A percentile compares a stretch with the other conserved stretches of the same genome.
Conservation (phyloP, 2,888 invertebrate genomes). For the Oligia fasciuncula region DNA sequence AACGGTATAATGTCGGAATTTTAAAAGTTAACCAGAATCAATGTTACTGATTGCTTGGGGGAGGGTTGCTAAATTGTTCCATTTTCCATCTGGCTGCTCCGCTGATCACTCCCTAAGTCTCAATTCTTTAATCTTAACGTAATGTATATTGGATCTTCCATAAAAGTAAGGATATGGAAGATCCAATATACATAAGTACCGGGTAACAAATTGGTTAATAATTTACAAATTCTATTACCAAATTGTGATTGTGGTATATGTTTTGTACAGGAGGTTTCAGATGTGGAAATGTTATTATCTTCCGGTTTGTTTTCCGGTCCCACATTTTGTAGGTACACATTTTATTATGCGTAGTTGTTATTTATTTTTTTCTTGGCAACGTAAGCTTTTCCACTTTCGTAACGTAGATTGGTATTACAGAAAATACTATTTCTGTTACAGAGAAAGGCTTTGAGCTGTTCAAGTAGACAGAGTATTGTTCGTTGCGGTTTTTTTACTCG, state of each 20-base stretch:
- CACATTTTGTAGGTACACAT: conserved; percentile 10
- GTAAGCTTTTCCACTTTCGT: conserved; percentile 27
- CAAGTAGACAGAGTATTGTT: conserved; percentile 9
- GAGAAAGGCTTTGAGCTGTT: conserved; percentile 21
- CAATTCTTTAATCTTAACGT: conserved; percentile 63
- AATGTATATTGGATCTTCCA: conserved; percentile 55
- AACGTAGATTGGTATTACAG: conserved; percentile 35
- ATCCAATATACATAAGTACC: not conserved
- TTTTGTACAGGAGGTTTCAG: conserved; percentile 1
- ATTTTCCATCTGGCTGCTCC: conserved; percentile 62
- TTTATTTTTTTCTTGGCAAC: conserved; percentile 33
- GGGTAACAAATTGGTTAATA: conserved; percentile 40
- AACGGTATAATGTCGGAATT: conserved; percentile 57
- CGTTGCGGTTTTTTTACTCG: conserved; percentile 7
- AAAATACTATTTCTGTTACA: conserved; percentile 33
- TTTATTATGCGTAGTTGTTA: conserved; percentile 20
- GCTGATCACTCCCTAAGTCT: conserved; percentile 52
- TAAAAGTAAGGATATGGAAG: not conserved
- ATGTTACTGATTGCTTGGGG: conserved; percentile 68
- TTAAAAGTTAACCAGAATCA: conserved; percentile 68
- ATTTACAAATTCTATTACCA: conserved; percentile 45
- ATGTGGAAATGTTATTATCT: conserved; percentile 12
- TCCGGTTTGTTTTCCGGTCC: conserved; percentile 28
- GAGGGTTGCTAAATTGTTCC: conserved; percentile 58
- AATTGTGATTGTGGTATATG: conserved; percentile 16